Base-by-base conservation (phyloP, 2,797 vertebrate species). In the Salmo trutta region DNA sequence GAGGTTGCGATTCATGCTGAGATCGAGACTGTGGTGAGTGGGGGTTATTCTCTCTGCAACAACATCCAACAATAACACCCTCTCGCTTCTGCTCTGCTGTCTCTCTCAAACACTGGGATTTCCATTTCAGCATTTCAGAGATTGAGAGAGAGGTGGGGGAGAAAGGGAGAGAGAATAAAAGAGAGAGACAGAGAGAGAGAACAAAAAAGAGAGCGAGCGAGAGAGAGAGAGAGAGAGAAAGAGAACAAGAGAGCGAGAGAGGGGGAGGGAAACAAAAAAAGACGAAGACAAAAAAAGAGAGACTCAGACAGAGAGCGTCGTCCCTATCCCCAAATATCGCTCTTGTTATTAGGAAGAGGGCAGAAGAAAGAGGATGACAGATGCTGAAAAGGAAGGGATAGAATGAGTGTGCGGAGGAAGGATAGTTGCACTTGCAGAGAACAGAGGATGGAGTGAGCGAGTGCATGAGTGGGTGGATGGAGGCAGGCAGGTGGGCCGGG, bases 281-380 rank as follows among this genome's bases (percentile, higher is more conserved):
- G 7, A 73, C 2, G 47, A 19, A 74, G 71, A 36, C 2, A 21
- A 41, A 53, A 62, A 36, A 62, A 36, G 29, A n/a, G 76, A 72
- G 74, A 79, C 41, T 47, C 8, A 47, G 74, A 66, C 31, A 33
- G 33, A 47, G 14, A 7, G 6, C 56, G 72, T 33, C 2, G 14
- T 47, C 8, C 41, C 41, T 47, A 47, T 47, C 41, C 41, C 27
- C 19, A 59, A 56, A 59, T 8, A 59, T 21, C 8, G 1, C 6
- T 82, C 79, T 82, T 74, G 59, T 75, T 56, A 71, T 71, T 71
- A 53, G 65, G 78, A 78, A 71, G 73, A 16, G 47, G 27, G 21
- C 12, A 3, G 41, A 2, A 47, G 53, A 59, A 7, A 62, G 12
- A 64, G 56, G n/a, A 3, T 15, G n/a, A 74, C 19, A 62, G 19